A percentile compares a stretch with the other conserved stretches of the same genome.
These are phyloP conservation scores for Procapra przewalskii DNA, from an alignment of 2,113 vertebrate genomes.

Conservation along the genomic window DNA sequence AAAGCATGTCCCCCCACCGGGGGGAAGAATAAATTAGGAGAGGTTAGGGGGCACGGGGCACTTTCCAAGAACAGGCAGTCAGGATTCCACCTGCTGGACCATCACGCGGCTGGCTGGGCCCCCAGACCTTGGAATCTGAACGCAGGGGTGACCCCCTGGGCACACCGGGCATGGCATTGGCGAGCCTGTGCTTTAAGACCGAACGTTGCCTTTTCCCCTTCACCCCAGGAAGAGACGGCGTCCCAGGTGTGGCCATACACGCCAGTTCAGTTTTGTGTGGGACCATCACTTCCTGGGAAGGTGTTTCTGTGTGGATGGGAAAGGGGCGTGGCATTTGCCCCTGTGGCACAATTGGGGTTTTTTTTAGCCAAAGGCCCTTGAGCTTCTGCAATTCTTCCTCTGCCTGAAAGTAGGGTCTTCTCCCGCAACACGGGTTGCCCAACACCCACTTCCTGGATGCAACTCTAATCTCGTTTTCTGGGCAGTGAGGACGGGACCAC, in stretches of 20 bases:
- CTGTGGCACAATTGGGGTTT: background rate
- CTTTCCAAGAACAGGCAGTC: fast-evolving
- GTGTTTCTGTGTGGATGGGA: background rate
- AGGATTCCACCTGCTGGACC: background rate
- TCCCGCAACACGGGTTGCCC: fast-evolving
- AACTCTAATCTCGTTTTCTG: background rate
- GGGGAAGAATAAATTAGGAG: background rate
- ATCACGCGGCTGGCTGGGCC: fast-evolving
- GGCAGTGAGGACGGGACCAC: background rate
- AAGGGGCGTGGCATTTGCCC: background rate
- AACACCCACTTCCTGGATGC: too few species aligned
- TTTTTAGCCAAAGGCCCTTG: background rate
- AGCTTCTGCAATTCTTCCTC: background rate
- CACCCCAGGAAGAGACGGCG: background rate
- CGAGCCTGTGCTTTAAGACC: fast-evolving
- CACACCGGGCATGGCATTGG: fast-evolving
- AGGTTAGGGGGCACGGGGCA: background rate
- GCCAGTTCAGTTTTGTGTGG: fast-evolving
- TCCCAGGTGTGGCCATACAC: background rate
- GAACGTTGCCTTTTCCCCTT: background rate
- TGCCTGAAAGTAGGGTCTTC: background rate
- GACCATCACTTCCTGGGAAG: background rate
- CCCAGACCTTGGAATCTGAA: background rate
- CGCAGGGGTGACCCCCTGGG: background rate
- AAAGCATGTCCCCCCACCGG: background rate